Base-by-base conservation (phyloP, 2,797 vertebrate species). In the Pipistrellus kuhlii region DNA sequence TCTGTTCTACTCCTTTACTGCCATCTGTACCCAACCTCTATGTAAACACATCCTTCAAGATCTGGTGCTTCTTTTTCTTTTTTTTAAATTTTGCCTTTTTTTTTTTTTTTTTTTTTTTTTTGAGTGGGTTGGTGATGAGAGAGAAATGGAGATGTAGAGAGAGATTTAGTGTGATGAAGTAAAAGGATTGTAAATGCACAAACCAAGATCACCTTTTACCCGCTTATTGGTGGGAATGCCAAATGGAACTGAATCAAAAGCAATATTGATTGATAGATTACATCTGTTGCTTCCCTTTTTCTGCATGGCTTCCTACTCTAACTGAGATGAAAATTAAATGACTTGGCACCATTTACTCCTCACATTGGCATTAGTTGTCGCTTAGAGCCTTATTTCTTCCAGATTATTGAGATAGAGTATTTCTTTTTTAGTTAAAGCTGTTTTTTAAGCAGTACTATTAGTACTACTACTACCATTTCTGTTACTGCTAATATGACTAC, bases 301-400 rank as follows among this genome's bases (percentile, higher is more conserved):
- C 57, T 88, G 4, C 30, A 59, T 77, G 35, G 13, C 51, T 83
- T 91, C 46, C 15, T 35, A 53, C 41, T 89, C 66, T 62, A 27
- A 59, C 23, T 62, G 23, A 92, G 62, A 81, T 94, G 78, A 85
- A 91, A 89, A 92, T 94, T 80, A 85, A 72, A 93, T 77, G 76
- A 51, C 25, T 73, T 84, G 68, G 38, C 62, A 82, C 12, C n/a
- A 21, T 88, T 87, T 88, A 46, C 30, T 92, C 25, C 23, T 91
- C 41, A 71, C 14, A 11, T 25, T 69, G 21, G 8, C 30, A 91
- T 92, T 77, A 30, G 8, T 90, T 94, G 20, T 87, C 69, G 30
- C 18, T 81, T 46, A 83, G 41, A 15, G 62, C 14, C 10, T 85
- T 89, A 77, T 92, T 78, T 91, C 32, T 71, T 92, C 27, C 78